phyloP scores from a whole-genome alignment of 2,888 invertebrate species.

The Lordiphosa fenestrarum region DNA sequence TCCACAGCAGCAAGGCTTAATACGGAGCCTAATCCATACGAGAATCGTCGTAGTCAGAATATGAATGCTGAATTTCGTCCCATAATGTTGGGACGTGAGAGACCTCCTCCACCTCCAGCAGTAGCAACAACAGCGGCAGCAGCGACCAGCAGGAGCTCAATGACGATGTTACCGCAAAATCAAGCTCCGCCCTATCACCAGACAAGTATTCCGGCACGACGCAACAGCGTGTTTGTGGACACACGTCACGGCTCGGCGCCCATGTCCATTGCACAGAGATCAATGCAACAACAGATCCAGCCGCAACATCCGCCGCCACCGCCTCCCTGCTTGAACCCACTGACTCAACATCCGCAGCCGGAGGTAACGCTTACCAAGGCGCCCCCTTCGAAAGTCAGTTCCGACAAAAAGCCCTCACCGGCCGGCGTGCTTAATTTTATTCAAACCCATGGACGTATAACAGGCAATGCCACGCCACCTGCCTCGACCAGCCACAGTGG shows the following conservation, averaged over 20 bases:
- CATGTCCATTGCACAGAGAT: slow-evolving; percentile 56
- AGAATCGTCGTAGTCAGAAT: slow-evolving; percentile 4
- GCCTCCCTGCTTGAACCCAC: slow-evolving; percentile 34
- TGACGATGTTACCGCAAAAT: too few relatives aligned
- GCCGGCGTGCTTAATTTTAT: slow-evolving; percentile 71
- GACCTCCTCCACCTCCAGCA: slow-evolving; percentile 17
- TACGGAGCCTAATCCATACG: not conserved
- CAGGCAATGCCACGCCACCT: slow-evolving; percentile 46
- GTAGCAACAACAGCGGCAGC: slow-evolving; percentile 11
- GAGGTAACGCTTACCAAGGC: slow-evolving; percentile 32
- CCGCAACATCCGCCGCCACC: slow-evolving; percentile 5
- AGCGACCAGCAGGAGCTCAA: slow-evolving; percentile 6
- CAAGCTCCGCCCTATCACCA: too few relatives aligned
- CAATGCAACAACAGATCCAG: slow-evolving; percentile 35
- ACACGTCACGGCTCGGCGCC: slow-evolving; percentile 54
- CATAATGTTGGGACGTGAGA: slow-evolving; percentile 43
- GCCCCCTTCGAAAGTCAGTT: slow-evolving; percentile 10
- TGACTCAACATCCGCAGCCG: slow-evolving; percentile 11
- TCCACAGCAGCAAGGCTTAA: slow-evolving; percentile 22
- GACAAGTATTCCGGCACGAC: slow-evolving; percentile 31
- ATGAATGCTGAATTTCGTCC: slow-evolving; percentile 49
- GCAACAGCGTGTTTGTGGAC: slow-evolving; percentile 55
- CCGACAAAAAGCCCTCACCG: slow-evolving; percentile 50
- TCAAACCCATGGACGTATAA: slow-evolving; percentile 63
- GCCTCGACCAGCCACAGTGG: slow-evolving; percentile 20